These are phyloP conservation scores for Drymonia ruficornis DNA, from an alignment of 2,888 invertebrate species.

Conservation along the genomic window DNA sequence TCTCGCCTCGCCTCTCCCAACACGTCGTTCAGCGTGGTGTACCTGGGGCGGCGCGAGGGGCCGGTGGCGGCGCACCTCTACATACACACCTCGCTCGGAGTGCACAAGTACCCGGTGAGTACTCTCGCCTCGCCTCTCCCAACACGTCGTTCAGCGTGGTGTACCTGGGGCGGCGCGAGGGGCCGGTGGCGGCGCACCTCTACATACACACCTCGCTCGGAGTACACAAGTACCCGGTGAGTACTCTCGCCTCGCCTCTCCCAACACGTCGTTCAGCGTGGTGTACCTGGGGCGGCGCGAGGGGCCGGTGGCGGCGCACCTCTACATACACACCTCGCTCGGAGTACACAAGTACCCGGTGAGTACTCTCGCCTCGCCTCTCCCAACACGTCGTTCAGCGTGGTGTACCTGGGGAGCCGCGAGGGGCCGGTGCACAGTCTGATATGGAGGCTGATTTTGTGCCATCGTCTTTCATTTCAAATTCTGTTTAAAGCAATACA, in stretches of 20 bases:
- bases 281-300: conserved; percentile 97
- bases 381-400: conserved; percentile 90
- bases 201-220: conserved; percentile 98
- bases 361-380: no score
- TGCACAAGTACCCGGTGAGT: conserved; percentile 92
- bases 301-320: conserved; percentile 93
- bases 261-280: conserved; percentile 91
- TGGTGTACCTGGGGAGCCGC: conserved; percentile 97
- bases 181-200: conserved; percentile 93
- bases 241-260: conserved; percentile 15
- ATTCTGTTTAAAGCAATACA: no score
- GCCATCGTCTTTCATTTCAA: no score
- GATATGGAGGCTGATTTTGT: no score
- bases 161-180: conserved; percentile 96
- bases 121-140: conserved; percentile 44
- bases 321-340: conserved; percentile 97
- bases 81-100: conserved; percentile 97
- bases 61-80: conserved; percentile 93
- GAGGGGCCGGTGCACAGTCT: conserved; percentile 94
- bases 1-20: conserved; percentile 77
- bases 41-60: conserved; percentile 96
- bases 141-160: conserved; percentile 98
- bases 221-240: conserved; percentile 93
- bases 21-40: conserved; percentile 98
- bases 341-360: conserved; percentile 95